A percentile compares a stretch with the other conserved stretches of the same genome.
These are phyloP conservation scores for Alfaro cultratus DNA, from an alignment of 2,797 vertebrate genomes.

Conservation along the genomic window DNA sequence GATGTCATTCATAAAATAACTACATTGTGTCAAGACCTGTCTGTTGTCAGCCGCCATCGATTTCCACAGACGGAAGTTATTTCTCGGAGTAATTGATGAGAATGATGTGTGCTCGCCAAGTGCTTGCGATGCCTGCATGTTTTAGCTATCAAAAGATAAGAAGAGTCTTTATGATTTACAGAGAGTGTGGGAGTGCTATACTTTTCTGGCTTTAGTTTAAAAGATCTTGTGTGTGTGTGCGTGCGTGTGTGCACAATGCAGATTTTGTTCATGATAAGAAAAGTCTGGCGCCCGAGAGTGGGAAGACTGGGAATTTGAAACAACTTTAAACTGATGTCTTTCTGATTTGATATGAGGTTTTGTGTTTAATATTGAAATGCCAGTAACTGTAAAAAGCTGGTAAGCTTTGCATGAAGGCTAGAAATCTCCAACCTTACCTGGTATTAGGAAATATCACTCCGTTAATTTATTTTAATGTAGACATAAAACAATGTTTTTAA, in stretches of 20 bases:
- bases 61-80: constrained; percentile 72
- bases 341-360: neutral
- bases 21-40: constrained; percentile 68
- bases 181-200: constrained; percentile 43
- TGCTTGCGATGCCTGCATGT: constrained; percentile 62
- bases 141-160: constrained; percentile 75
- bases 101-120: constrained; percentile 67
- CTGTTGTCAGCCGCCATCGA: constrained; percentile 67
- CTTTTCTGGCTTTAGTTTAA: constrained; percentile 41
- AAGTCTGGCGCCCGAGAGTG: neutral
- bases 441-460: too few species aligned
- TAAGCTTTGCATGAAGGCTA: neutral
- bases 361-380: neutral
- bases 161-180: constrained; percentile 62
- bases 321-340: neutral
- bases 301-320: neutral
- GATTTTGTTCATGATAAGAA: constrained; percentile 11
- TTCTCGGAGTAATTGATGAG: constrained; percentile 72
- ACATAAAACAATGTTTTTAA: neutral
- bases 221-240: neutral
- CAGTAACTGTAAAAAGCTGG: neutral
- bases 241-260: neutral
- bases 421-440: neutral
- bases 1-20: constrained; percentile 72
- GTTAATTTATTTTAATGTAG: neutral